A percentile compares a stretch with the other conserved stretches of the same genome.
phyloP scores from a whole-genome alignment of 2,888 invertebrate species.

The Drosophila picticornis region DNA sequence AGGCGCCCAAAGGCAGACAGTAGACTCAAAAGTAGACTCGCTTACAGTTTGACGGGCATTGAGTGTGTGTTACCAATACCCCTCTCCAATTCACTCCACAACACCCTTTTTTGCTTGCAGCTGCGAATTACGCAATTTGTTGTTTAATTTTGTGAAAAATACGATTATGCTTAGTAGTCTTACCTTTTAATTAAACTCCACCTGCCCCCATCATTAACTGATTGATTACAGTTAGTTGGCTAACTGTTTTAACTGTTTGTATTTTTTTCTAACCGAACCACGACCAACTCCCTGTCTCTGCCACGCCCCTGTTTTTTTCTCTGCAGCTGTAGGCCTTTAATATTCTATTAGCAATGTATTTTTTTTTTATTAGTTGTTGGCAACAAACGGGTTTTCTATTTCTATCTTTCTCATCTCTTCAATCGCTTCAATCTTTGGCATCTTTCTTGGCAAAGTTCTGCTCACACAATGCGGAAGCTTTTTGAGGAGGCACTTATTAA shows the following conservation, averaged over 20 bases:
- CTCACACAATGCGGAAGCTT: constrained; percentile 54
- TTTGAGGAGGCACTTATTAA: constrained; percentile 34
- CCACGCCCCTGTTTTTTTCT: constrained; percentile 47
- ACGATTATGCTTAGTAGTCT: constrained; percentile 45
- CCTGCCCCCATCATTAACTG: constrained; percentile 42
- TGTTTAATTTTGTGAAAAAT: constrained; percentile 70
- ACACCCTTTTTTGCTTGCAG: constrained; percentile 22
- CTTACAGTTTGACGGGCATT: constrained; percentile 52
- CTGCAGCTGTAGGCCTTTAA: constrained; percentile 49
- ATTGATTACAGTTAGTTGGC: constrained; percentile 75
- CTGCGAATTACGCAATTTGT: constrained; percentile 76
- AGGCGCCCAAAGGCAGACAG: constrained; percentile 16
- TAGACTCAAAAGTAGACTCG: constrained; percentile 25
- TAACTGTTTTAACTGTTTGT: constrained; percentile 61
- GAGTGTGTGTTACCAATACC: neutral
- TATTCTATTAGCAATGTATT: constrained; percentile 67
- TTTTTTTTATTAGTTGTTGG: constrained; percentile 47
- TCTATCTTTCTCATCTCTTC: constrained; percentile 16
- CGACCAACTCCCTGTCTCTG: constrained; percentile 33
- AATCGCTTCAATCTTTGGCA: constrained; percentile 15
- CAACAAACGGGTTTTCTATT: constrained; percentile 65
- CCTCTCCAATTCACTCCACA: neutral
- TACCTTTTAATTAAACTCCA: constrained; percentile 73
- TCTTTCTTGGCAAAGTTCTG: constrained; percentile 13
- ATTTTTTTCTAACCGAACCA: constrained; percentile 40